Percentiles rank a stretch among this genome's conserved stretches.
Conservation (phyloP, 2,113 vertebrate genomes). For the Hemiprocne comata region DNA sequence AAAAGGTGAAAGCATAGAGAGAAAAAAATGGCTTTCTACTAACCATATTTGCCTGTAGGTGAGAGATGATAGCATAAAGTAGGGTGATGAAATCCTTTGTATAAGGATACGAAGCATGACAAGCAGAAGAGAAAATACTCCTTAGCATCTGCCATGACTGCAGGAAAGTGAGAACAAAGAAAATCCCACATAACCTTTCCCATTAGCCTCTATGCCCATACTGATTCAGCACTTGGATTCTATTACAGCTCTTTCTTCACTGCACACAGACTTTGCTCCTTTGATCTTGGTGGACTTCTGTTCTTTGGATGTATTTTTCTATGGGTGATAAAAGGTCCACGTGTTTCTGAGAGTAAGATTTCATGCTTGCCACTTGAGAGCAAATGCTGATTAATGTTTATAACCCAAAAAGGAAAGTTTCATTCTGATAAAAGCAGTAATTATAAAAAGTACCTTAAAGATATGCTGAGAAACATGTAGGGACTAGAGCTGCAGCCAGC, state of each 20-base stretch:
- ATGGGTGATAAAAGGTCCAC: background rate
- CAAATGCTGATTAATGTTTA: background rate
- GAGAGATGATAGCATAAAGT: background rate
- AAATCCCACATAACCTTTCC: background rate
- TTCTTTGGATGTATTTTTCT: background rate
- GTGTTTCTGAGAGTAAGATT: background rate
- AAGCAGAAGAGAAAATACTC: background rate
- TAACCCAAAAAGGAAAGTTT: background rate
- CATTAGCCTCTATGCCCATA: background rate
- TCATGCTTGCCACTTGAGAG: background rate
- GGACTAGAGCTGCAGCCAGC: background rate
- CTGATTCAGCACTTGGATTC: background rate
- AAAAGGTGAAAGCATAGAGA: background rate
- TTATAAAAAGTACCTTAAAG: background rate
- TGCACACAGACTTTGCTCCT: background rate
- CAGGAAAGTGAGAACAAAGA: background rate
- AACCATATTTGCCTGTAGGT: background rate
- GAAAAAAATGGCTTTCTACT: background rate
- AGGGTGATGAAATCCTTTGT: background rate
- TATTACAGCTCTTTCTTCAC: background rate
- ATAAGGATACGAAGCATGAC: background rate
- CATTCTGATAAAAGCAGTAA: background rate
- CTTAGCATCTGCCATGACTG: background rate
- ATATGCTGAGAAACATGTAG: background rate
- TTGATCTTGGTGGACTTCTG: background rate